A percentile compares a stretch with the other conserved stretches of the same genome.
Conservation (phyloP, 2,113 vertebrate species). For the Rana temporaria region DNA sequence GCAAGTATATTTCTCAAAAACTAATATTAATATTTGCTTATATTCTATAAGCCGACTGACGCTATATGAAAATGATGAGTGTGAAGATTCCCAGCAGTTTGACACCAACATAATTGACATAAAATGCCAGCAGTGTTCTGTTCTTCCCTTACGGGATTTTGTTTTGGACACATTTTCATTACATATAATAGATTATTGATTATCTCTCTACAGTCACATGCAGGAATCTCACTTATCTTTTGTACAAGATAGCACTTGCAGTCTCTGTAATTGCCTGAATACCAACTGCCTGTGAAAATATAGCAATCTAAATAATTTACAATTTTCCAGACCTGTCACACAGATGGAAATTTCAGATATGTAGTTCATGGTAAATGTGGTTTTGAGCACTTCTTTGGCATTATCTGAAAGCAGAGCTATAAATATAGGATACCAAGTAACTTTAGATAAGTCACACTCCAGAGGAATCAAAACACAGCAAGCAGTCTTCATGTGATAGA, state of each 20-base stretch:
- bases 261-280: conserved; percentile 36
- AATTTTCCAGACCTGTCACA: conserved; percentile 25
- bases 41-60: background rate
- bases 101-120: conserved; percentile 32
- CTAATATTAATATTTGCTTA: background rate
- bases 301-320: conserved; percentile 42
- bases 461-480: conserved; percentile 22
- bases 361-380: conserved; percentile 39
- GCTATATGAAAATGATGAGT: background rate
- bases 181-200: conserved; percentile 48
- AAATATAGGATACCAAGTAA: conserved; percentile 24
- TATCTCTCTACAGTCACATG: conserved; percentile 24
- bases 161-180: conserved; percentile 47
- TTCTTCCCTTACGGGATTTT: conserved; percentile 29
- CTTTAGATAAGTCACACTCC: conserved; percentile 25
- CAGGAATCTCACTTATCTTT: conserved; percentile 23
- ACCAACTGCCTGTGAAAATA: conserved; percentile 38
- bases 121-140: conserved; percentile 12
- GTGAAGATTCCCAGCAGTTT: conserved; percentile 1
- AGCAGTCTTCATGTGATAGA: background rate
- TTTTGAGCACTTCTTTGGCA: conserved; percentile 15
- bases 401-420: conserved; percentile 4
- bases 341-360: conserved; percentile 39
- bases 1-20: no score
- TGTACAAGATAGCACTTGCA: conserved; percentile 14